Conservation (phyloP, 2,888 invertebrate genomes). For the Pemphredon lugubris region DNA sequence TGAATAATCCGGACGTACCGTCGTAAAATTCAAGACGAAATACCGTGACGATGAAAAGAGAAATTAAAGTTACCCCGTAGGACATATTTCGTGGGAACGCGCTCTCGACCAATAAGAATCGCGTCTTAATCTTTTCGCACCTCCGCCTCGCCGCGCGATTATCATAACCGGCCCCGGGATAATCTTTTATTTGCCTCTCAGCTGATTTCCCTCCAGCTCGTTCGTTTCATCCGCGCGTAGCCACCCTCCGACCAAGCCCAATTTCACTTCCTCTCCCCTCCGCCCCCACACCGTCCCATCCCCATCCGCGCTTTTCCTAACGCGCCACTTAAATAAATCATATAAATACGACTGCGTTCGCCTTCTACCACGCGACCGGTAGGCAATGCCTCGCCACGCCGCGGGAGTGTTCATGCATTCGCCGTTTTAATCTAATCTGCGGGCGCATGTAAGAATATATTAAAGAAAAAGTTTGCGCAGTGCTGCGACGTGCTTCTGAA, state of each 20-base stretch:
- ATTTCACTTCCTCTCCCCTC: slow-evolving; percentile 36
- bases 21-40: neutral
- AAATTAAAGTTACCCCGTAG: neutral
- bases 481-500: slow-evolving; percentile 71
- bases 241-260: slow-evolving; percentile 26
- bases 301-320: slow-evolving; percentile 28
- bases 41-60: neutral
- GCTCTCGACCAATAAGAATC: slow-evolving; percentile 28
- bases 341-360: slow-evolving; percentile 74
- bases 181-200: slow-evolving; percentile 69
- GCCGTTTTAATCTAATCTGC: slow-evolving; percentile 80
- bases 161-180: slow-evolving; percentile 68
- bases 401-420: slow-evolving; percentile 72
- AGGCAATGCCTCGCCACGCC: slow-evolving; percentile 21
- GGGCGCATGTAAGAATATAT: slow-evolving; percentile 80
- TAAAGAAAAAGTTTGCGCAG: slow-evolving; percentile 78
- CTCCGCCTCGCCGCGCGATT: slow-evolving; percentile 33
- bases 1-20: no score
- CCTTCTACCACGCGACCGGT: slow-evolving; percentile 38
- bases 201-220: slow-evolving; percentile 51
- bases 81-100: neutral
- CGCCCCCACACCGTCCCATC: slow-evolving; percentile 15
- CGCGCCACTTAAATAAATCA: slow-evolving; percentile 76
- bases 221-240: slow-evolving; percentile 54
- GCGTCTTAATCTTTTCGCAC: slow-evolving; percentile 65